These are phyloP conservation scores for Serripes groenlandicus DNA, from an alignment of 2,888 invertebrate species.

Conservation along the genomic window DNA sequence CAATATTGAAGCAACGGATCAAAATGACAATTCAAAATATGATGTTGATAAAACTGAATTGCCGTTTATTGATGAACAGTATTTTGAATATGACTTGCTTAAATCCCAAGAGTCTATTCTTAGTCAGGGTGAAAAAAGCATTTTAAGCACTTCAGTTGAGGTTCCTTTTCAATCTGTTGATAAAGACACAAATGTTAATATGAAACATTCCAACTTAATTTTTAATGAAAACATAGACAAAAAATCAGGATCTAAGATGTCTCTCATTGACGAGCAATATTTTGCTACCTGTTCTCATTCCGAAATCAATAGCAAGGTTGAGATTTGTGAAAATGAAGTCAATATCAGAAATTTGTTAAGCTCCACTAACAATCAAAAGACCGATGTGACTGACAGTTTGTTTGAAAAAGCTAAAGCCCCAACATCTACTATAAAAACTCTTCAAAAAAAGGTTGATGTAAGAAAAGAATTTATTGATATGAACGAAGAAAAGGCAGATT, in stretches of 20 bases:
- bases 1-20: neutral
- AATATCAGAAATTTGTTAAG: neutral
- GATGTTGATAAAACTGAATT: slow-evolving; percentile 1
- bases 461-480: neutral
- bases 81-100: slow-evolving; percentile 1
- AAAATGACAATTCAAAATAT: neutral
- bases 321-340: neutral
- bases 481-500: neutral
- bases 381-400: no score
- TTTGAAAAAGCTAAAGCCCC: no score
- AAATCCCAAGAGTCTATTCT: neutral
- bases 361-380: neutral
- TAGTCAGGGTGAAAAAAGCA: neutral
- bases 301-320: neutral
- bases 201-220: no score
- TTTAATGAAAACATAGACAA: no score
- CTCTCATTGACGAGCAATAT: slow-evolving; percentile 42
- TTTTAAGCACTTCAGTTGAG: no score
- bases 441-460: neutral
- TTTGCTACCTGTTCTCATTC: neutral
- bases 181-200: no score
- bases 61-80: slow-evolving; percentile 40
- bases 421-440: neutral
- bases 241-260: neutral
- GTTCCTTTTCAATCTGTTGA: no score